Percentiles rank a stretch among this genome's conserved stretches.
phyloP scores from a whole-genome alignment of 2,888 invertebrate genomes.

The Torymus auratus region DNA sequence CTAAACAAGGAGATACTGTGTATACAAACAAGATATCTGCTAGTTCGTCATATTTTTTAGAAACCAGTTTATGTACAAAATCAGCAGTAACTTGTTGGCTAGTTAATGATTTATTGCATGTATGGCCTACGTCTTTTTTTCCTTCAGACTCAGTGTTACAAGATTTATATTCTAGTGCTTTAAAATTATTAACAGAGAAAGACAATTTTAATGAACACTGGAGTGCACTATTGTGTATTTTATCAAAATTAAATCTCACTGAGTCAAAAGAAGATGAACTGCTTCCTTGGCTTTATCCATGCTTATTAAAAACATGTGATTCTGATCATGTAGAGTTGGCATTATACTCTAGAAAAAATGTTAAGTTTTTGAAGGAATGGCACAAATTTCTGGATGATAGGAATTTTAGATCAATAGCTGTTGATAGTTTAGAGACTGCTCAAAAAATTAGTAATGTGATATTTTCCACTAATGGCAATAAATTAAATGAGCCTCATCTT shows the following conservation, averaged over 20 bases:
- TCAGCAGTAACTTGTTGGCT: slow-evolving; percentile 73
- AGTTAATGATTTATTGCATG: slow-evolving; percentile 68
- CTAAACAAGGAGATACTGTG: slow-evolving; percentile 69
- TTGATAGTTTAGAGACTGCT: slow-evolving; percentile 60
- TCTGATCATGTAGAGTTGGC: slow-evolving; percentile 66
- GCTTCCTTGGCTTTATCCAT: slow-evolving; percentile 66
- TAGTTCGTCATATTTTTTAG: slow-evolving; percentile 76
- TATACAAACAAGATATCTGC: slow-evolving; percentile 72
- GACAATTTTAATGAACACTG: slow-evolving; percentile 60
- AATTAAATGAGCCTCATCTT: slow-evolving; percentile 56
- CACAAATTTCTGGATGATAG: slow-evolving; percentile 64
- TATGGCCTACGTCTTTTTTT: slow-evolving; percentile 62
- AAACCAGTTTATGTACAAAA: slow-evolving; percentile 76
- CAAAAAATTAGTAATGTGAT: slow-evolving; percentile 64
- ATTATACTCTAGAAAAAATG: slow-evolving; percentile 68
- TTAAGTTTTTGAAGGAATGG: slow-evolving; percentile 68
- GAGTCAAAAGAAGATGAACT: slow-evolving; percentile 65
- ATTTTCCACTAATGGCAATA: slow-evolving; percentile 59
- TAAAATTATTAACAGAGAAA: slow-evolving; percentile 64
- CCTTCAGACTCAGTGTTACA: slow-evolving; percentile 64
- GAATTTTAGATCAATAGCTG: slow-evolving; percentile 59
- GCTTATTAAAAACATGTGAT: slow-evolving; percentile 62
- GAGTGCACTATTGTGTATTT: slow-evolving; percentile 65
- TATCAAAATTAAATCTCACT: slow-evolving; percentile 68
- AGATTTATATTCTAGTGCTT: slow-evolving; percentile 65